A percentile compares a stretch with the other conserved stretches of the same genome.
Conservation (phyloP, 2,113 vertebrate genomes). For the Phoxinus phoxinus region DNA sequence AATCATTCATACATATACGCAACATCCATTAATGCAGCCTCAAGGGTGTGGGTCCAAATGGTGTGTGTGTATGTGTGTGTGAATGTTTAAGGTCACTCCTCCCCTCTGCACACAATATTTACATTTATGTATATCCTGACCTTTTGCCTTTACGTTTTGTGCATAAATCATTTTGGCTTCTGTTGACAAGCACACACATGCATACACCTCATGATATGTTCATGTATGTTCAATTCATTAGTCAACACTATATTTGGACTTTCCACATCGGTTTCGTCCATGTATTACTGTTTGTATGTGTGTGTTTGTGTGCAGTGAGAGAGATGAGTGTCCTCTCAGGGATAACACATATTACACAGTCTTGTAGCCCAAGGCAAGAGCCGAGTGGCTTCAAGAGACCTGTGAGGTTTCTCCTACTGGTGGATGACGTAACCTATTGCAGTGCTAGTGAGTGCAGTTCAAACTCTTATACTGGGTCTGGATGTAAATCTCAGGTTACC, state of each 20-base stretch:
- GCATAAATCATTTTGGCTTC: slow-evolving; percentile 20
- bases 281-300: slow-evolving; percentile 37
- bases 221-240: neutral
- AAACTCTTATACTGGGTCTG: slow-evolving; percentile 7
- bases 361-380: slow-evolving; percentile 23
- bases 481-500: slow-evolving; percentile 5
- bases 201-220: neutral
- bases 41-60: slow-evolving; percentile 55
- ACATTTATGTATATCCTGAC: slow-evolving; percentile 58
- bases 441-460: slow-evolving; percentile 11
- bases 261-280: slow-evolving; percentile 54
- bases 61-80: slow-evolving; percentile 35
- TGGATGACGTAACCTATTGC: slow-evolving; percentile 25
- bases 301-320: slow-evolving; percentile 3
- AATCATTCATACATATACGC: slow-evolving; percentile 51
- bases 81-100: slow-evolving; percentile 54
- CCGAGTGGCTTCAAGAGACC: slow-evolving; percentile 34
- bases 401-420: slow-evolving; percentile 12
- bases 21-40: slow-evolving; percentile 49
- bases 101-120: slow-evolving; percentile 46
- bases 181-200: neutral
- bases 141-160: slow-evolving; percentile 46
- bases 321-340: slow-evolving; percentile 14
- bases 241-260: neutral
- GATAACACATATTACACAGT: slow-evolving; percentile 43